These are phyloP conservation scores for Venusia cambrica DNA, from an alignment of 2,888 invertebrate genomes.

Conservation along the genomic window DNA sequence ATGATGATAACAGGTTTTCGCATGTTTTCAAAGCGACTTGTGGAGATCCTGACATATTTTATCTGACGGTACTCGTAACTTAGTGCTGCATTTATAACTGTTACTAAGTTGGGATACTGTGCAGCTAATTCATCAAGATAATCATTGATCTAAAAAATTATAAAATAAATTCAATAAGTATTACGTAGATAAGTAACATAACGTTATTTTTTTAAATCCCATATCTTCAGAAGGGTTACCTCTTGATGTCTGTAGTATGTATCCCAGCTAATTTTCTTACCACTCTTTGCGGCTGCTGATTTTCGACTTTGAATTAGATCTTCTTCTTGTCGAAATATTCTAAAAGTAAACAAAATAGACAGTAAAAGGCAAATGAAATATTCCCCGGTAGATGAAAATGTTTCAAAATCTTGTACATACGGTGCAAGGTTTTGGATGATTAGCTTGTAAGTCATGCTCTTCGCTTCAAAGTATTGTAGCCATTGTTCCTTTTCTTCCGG, in stretches of 20 bases:
- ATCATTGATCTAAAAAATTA: slow-evolving; percentile 69
- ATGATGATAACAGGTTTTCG: slow-evolving; percentile 81
- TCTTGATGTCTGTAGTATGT: slow-evolving; percentile 57
- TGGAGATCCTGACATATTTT: slow-evolving; percentile 82
- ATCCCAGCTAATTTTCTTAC: slow-evolving; percentile 58
- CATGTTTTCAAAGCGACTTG: slow-evolving; percentile 60
- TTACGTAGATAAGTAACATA: background rate
- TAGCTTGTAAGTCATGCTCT: slow-evolving; percentile 48
- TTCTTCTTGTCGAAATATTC: slow-evolving; percentile 61
- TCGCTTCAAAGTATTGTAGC: slow-evolving; percentile 53
- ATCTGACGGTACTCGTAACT: slow-evolving; percentile 82
- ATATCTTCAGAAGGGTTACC: slow-evolving; percentile 33
- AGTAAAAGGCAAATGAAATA: too few species aligned
- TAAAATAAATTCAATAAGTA: background rate
- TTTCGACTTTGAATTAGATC: slow-evolving; percentile 38
- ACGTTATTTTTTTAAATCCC: too few species aligned
- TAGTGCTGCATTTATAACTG: slow-evolving; percentile 77
- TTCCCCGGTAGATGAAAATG: background rate
- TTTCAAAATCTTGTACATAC: slow-evolving; percentile 39
- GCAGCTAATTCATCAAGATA: slow-evolving; percentile 63
- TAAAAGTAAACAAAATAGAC: slow-evolving; percentile 25
- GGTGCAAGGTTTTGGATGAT: slow-evolving; percentile 61
- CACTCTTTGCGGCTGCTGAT: slow-evolving; percentile 41
- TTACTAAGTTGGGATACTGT: slow-evolving; percentile 69
- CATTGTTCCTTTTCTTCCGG: slow-evolving; percentile 57